phyloP scores from a whole-genome alignment of 2,113 vertebrate species.

The Sander lucioperca region DNA sequence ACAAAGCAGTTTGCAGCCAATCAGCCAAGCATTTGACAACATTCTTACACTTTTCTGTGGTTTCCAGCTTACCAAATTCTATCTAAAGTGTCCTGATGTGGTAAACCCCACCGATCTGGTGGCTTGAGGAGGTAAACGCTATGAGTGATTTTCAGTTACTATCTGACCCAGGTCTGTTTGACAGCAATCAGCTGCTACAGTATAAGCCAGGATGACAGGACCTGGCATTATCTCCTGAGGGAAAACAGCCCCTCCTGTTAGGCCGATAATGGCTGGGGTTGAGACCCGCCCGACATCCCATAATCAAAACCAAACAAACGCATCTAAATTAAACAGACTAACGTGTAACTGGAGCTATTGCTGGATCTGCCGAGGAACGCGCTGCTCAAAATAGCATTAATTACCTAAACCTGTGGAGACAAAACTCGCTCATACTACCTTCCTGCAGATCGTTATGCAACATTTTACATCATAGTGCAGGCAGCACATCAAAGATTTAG shows the following conservation, averaged over 20 bases:
- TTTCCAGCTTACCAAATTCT: background rate
- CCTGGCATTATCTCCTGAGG: conserved; percentile 59
- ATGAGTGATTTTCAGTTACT: conserved; percentile 33
- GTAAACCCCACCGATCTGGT: conserved; percentile 41
- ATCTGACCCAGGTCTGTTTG: conserved; percentile 38
- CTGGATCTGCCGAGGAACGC: background rate
- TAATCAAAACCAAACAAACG: conserved; percentile 66
- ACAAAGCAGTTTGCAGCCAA: conserved; percentile 13
- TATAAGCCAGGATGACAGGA: conserved; percentile 20
- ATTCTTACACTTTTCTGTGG: conserved; percentile 10
- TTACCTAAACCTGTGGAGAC: conserved; percentile 26
- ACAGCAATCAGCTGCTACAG: conserved; percentile 50
- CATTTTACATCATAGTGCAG: conserved; percentile 12
- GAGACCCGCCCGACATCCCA: conserved; percentile 13
- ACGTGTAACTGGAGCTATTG: conserved; percentile 37
- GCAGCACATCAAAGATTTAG: conserved; percentile 22
- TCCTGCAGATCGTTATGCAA: conserved; percentile 13
- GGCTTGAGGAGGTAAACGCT: conserved; percentile 1
- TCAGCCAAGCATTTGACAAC: conserved; percentile 9
- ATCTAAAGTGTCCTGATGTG: conserved; percentile 29
- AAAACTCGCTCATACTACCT: background rate
- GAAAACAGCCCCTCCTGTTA: conserved; percentile 49
- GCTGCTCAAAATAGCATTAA: conserved; percentile 33
- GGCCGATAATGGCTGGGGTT: conserved; percentile 9
- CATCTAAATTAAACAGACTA: conserved; percentile 32